Evolutionary conservation across 2,113 vertebrate genomes (phyloP), one percentile per base, ranked within the genome.

Genomic region (Paradoxurus hermaphroditus): DNA sequence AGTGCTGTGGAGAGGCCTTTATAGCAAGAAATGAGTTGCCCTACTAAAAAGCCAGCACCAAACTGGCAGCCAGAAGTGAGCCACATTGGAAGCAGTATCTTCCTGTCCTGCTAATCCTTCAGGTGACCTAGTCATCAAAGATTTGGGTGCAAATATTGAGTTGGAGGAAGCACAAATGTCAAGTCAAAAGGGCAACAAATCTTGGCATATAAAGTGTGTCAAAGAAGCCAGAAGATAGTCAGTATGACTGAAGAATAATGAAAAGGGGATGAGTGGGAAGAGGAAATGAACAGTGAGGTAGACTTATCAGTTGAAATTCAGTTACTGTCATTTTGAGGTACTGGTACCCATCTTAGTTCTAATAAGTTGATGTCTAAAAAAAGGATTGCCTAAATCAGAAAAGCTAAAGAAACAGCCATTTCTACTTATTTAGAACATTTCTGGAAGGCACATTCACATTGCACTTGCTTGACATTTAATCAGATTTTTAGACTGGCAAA

Each of bases 381-480:
- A 95, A 89, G 9, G 56, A 85, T 31, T 34, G 29, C 56, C 89
- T 94, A 91, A 96, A 94, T 97, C 53, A 96, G 78, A 91, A 93
- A 87, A 96, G 77, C 86, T 93, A 86, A 63, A 96, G 84, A 95
- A 97, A 96, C 13, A 97, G 65, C 51, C n/a, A 95, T 91, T 97
- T 94, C n/a, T 96, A 89, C 46, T 89, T 94, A 95, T 95, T 96
- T 96, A 96, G 78, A 97, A 94, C 88, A 96, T 79, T 98, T 97
- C 81, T 94, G 39, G 68, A 97, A 97, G 85, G 88, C 59, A 93
- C 77, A 97, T 97, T 97, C 92, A 97, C 53, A 86, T 41, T 95
- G 39, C 59, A 97, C 81, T 97, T 93, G 65, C 88, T 97, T 97
- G 95, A 97, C 93, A 97, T 96, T 97, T 97, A 98, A 97, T 98